Evolutionary conservation across 2,113 vertebrate genomes (phyloP).

Genomic region (Zootoca vivipara): DNA sequence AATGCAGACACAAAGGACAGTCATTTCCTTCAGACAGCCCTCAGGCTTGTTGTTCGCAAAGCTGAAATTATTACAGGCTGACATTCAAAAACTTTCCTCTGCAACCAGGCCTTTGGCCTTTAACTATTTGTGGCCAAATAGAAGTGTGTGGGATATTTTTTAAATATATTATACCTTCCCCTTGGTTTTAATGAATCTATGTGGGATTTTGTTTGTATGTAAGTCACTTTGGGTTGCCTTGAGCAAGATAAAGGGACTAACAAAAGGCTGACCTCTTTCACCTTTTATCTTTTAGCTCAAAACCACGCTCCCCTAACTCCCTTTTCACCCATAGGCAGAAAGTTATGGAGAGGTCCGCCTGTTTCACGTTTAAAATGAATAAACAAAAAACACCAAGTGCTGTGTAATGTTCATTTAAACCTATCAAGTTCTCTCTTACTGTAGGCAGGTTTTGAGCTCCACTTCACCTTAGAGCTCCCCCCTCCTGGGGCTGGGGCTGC

Average conservation of each 20-base stretch:
- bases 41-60: neutral
- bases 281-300: neutral
- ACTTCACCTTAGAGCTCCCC: neutral
- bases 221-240: neutral
- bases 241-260: neutral
- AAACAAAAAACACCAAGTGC: neutral
- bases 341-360: neutral
- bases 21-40: neutral
- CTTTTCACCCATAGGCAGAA: neutral
- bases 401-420: neutral
- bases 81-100: no score
- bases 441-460: neutral
- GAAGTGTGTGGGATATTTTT: no score
- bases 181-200: neutral
- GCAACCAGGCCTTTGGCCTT: no score
- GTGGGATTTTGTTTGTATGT: neutral
- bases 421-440: neutral
- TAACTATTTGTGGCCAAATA: no score
- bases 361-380: neutral
- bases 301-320: neutral
- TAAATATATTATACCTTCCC: neutral
- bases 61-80: neutral
- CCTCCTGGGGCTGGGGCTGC: neutral
- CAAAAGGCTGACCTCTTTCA: neutral
- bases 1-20: slow-evolving; percentile 16